phyloP scores from a whole-genome alignment of 2,113 vertebrate species.

The Anarhynchus alexandrinus region DNA sequence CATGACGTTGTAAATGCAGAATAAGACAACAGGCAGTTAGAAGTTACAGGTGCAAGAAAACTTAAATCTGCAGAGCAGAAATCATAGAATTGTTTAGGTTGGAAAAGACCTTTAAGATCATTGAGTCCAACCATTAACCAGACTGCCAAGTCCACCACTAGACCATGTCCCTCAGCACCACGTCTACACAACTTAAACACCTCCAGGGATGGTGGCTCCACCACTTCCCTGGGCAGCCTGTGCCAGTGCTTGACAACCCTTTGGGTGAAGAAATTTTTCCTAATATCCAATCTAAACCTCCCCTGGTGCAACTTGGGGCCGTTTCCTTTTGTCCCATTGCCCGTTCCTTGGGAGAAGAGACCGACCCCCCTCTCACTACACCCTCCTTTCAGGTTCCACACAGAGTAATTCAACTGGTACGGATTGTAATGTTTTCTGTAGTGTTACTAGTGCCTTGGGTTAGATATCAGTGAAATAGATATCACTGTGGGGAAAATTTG shows the following conservation, averaged over 20 bases:
- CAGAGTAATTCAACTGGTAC: background rate
- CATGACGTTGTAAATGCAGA: background rate
- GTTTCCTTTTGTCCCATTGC: background rate
- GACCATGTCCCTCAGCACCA: background rate
- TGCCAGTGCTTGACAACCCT: background rate
- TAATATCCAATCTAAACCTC: background rate
- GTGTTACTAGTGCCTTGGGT: background rate
- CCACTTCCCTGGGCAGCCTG: background rate
- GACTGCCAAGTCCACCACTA: background rate
- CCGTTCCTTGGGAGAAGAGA: background rate
- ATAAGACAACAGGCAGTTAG: background rate
- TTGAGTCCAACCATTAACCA: background rate
- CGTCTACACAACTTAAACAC: background rate
- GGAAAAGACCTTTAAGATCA: background rate
- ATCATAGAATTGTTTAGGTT: background rate
- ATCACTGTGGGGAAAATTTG: rapidly evolving
- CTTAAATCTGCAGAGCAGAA: background rate
- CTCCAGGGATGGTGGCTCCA: background rate
- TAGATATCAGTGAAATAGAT: background rate
- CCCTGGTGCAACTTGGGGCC: background rate
- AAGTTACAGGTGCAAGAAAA: background rate
- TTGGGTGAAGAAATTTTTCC: background rate
- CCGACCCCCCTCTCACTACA: background rate
- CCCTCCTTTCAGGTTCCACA: background rate
- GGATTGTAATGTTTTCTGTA: background rate